Base-by-base conservation (phyloP, 2,888 invertebrate species). In the Polydrusus tereticollis region DNA sequence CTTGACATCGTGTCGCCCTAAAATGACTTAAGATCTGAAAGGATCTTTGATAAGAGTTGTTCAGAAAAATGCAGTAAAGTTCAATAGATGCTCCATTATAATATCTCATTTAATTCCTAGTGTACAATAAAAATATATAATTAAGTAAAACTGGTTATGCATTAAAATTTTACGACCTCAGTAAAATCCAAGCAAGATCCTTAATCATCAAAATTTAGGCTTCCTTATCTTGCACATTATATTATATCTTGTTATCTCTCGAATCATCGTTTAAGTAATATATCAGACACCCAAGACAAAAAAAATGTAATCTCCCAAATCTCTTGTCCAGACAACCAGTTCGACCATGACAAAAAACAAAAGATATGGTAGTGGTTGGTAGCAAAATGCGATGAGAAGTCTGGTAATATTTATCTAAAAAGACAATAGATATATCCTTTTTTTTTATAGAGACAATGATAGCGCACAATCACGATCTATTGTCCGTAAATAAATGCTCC, bases 391-490 rank as follows among this genome's bases (percentile, higher is more conserved):
- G 63, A 50, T 50, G 63, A 63, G 50, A 52, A 63, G 18, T 63
- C 63, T 14, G 63, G 63, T 63, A 63, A 63, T 63, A 63, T 63
- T 63, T 63, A 63, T 63, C 63, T 52, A 63, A 50, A 63, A 50
- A 12, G 63, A 63, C 63, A 63, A 63, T 63, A 63, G 63, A 63
- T 63, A 60, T 60, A 63, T 63, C 63, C 50, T 63, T 63, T 63
- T 60, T n/a, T 58, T 38, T 59, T 59, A 59, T 29, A 55, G 26
- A 55, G 52, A 55, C 80, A 80, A 78, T 82, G 82, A 82, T 83
- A 83, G 76, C 80, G 82, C 83, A 80, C 79, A 80, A 82, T 83
- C 83, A 82, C 82, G 82, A 80, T 81, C 80, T 80, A 82, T 82
- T 82, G 83, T 82, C 82, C 81, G 77, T n/a, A 77, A 73, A 77